Percentiles rank a stretch among this genome's conserved stretches.
These are phyloP conservation scores for Neopelma chrysocephalum DNA, from an alignment of 2,797 vertebrate species.

Conservation along the genomic window DNA sequence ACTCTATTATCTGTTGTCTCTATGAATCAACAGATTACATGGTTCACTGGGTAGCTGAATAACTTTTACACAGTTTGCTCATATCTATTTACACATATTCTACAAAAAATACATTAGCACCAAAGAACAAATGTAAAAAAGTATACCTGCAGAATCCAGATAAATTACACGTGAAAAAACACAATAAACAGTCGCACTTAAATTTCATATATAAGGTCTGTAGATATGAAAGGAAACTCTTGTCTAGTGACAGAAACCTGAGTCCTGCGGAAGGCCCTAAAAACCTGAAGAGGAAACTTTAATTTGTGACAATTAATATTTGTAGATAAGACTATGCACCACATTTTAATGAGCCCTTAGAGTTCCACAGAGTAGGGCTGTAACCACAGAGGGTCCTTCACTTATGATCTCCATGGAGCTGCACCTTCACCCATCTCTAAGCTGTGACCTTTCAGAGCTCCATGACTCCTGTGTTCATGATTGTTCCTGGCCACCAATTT, in stretches of 20 bases:
- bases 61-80: constrained; percentile 83
- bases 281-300: background rate
- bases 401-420: background rate
- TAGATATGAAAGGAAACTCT: background rate
- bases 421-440: background rate
- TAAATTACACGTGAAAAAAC: constrained; percentile 55
- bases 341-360: background rate
- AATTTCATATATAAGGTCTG: background rate
- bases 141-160: constrained; percentile 33
- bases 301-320: background rate
- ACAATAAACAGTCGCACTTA: background rate
- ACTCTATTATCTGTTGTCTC: constrained; percentile 85
- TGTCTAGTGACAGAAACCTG: background rate
- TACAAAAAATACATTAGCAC: constrained; percentile 78
- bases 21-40: constrained; percentile 83
- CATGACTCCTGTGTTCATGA: background rate
- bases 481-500: rapidly evolving
- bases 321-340: background rate
- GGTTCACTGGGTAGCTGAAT: constrained; percentile 81
- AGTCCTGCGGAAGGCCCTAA: background rate
- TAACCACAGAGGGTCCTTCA: background rate
- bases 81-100: constrained; percentile 82
- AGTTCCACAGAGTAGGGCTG: background rate
- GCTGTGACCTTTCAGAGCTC: background rate
- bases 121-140: constrained; percentile 58